Conservation (phyloP, 2,888 invertebrate species). For the Eustalomyia histrio region DNA sequence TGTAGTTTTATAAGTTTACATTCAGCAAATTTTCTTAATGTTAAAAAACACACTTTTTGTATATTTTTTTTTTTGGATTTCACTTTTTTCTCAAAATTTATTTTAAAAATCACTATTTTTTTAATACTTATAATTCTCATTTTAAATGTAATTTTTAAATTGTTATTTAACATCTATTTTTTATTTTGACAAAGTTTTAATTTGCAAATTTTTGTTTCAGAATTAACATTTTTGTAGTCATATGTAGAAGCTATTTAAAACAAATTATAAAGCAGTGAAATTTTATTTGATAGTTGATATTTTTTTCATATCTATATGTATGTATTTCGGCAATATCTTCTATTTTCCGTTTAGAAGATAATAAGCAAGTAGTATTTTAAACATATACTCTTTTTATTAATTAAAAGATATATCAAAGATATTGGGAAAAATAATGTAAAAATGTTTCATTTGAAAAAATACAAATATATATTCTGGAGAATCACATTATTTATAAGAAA, state of each 20-base stretch:
- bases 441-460: too few species aligned
- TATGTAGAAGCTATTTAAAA: slow-evolving; percentile 25
- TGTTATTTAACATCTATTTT: slow-evolving; percentile 48
- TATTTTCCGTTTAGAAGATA: too few species aligned
- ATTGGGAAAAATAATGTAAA: too few species aligned
- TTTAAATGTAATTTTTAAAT: slow-evolving; percentile 51
- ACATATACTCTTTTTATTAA: too few species aligned
- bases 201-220: slow-evolving; percentile 34
- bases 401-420: too few species aligned
- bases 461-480: too few species aligned
- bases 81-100: slow-evolving; percentile 53
- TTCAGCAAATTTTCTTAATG: neutral
- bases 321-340: too few species aligned
- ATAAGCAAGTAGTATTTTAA: too few species aligned
- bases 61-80: slow-evolving; percentile 3
- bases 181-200: slow-evolving; percentile 49
- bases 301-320: too few species aligned
- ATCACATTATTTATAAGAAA: too few species aligned
- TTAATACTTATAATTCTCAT: slow-evolving; percentile 37
- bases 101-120: slow-evolving; percentile 51
- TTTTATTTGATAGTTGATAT: too few species aligned
- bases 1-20: too few species aligned
- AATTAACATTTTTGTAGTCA: slow-evolving; percentile 50
- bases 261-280: slow-evolving; percentile 28
- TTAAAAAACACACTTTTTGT: slow-evolving; percentile 2